Evolutionary conservation across 2,797 vertebrate species (phyloP).

Genomic region (Octomys mimax): DNA sequence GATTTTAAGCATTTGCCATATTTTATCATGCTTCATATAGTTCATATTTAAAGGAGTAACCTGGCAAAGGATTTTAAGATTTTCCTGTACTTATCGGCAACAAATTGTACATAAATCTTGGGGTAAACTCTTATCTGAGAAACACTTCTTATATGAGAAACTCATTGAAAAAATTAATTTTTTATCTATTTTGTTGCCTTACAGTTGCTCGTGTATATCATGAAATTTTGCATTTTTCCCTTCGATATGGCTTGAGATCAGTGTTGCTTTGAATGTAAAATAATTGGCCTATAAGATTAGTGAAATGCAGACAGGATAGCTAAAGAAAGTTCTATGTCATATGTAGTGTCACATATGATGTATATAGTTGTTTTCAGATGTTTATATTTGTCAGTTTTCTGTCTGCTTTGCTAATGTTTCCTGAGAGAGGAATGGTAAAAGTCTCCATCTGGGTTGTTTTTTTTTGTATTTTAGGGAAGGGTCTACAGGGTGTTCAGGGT

Average conservation of each 20-base stretch:
- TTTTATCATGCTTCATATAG: too few species aligned
- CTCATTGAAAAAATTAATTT: neutral
- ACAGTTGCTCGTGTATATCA: neutral
- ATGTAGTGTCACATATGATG: neutral
- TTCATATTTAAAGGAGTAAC: neutral
- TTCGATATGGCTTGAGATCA: neutral
- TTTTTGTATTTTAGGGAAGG: too few species aligned
- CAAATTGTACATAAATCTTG: neutral
- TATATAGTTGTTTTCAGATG: neutral
- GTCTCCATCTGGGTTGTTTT: neutral
- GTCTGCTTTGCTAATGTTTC: too few species aligned
- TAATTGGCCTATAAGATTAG: neutral
- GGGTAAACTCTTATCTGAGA: neutral
- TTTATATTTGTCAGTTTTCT: neutral
- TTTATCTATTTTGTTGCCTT: neutral
- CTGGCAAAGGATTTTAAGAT: neutral
- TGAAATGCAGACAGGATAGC: neutral
- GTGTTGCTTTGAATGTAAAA: neutral
- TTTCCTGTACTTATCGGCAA: neutral
- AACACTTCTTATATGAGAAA: neutral
- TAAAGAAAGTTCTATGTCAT: neutral
- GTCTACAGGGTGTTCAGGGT: too few species aligned
- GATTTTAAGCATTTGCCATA: neutral
- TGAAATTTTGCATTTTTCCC: neutral
- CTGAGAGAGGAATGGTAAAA: neutral